Percentiles rank a stretch among this genome's conserved stretches.
Evolutionary conservation across 2,797 vertebrate genomes (phyloP).

Genomic region (Chloroceryle inda): DNA sequence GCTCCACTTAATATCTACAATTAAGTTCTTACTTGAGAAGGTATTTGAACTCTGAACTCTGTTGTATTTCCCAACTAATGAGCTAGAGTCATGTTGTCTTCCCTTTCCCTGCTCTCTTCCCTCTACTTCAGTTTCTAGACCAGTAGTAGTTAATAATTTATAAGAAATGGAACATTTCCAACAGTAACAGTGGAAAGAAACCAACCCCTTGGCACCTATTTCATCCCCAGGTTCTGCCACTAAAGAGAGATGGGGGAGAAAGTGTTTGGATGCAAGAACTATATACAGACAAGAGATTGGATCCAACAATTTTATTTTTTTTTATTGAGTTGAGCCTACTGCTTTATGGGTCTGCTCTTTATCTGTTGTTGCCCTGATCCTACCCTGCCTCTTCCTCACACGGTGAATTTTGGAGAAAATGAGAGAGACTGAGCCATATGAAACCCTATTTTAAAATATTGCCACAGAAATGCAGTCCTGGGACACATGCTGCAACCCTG

Average conservation of each 20-base stretch:
- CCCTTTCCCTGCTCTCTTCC: background rate
- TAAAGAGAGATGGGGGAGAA: background rate
- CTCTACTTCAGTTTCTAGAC: background rate
- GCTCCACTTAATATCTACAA: background rate
- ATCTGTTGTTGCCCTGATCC: background rate
- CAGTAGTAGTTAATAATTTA: background rate
- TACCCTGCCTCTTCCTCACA: background rate
- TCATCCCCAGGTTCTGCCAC: background rate
- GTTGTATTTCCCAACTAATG: background rate
- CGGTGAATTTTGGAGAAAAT: background rate
- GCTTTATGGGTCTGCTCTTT: background rate
- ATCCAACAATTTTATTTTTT: background rate
- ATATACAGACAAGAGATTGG: background rate
- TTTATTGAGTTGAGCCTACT: background rate
- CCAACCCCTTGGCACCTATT: background rate
- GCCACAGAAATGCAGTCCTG: background rate
- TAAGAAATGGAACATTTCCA: background rate
- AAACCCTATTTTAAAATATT: background rate
- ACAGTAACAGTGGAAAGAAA: constrained; percentile 10
- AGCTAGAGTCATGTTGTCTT: background rate
- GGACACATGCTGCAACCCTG: background rate
- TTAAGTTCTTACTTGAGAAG: constrained; percentile 10
- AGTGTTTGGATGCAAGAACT: background rate
- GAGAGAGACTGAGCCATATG: background rate
- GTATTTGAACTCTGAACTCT: constrained; percentile 3